phyloP scores from a whole-genome alignment of 1,140 invertebrate species.

The Drosophila saltans region DNA sequence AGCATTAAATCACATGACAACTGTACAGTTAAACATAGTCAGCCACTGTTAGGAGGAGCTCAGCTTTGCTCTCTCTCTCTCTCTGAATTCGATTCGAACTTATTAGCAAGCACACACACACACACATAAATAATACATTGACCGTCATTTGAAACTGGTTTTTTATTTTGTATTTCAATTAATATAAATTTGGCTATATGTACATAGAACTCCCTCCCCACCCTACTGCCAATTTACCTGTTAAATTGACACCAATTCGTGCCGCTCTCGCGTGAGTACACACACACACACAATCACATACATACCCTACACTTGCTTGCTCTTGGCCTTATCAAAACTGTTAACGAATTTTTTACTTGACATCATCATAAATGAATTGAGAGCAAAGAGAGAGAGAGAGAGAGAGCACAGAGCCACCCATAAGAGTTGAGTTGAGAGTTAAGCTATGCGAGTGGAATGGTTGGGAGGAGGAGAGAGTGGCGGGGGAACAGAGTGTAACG shows the following conservation, averaged over 20 bases:
- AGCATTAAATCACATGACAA: slow-evolving; percentile 67
- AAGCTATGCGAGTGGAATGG: slow-evolving; percentile 3
- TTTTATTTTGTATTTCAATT: slow-evolving; percentile 62
- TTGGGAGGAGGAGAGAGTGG: too few species aligned
- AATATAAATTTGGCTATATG: slow-evolving; percentile 29
- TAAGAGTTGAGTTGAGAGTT: slow-evolving; percentile 7
- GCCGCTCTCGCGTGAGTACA: not conserved
- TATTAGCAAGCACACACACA: slow-evolving; percentile 50
- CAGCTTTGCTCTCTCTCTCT: slow-evolving; percentile 17
- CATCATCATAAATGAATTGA: slow-evolving; percentile 14
- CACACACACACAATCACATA: too few species aligned
- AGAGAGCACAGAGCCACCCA: slow-evolving; percentile 1
- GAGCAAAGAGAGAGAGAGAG: slow-evolving; percentile 18
- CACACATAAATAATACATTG: slow-evolving; percentile 40
- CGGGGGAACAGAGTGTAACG: not conserved
- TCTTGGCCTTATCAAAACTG: slow-evolving; percentile 64
- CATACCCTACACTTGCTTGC: not conserved
- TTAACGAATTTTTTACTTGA: slow-evolving; percentile 26
- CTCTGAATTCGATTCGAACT: slow-evolving; percentile 66
- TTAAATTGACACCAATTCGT: slow-evolving; percentile 34
- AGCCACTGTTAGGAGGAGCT: slow-evolving; percentile 34
- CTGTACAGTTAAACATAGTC: slow-evolving; percentile 34
- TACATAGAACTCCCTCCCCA: slow-evolving; percentile 11
- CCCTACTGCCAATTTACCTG: not conserved
- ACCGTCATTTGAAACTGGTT: slow-evolving; percentile 70